Conservation (phyloP, 2,888 invertebrate genomes). For the Tortricodes alternella region DNA sequence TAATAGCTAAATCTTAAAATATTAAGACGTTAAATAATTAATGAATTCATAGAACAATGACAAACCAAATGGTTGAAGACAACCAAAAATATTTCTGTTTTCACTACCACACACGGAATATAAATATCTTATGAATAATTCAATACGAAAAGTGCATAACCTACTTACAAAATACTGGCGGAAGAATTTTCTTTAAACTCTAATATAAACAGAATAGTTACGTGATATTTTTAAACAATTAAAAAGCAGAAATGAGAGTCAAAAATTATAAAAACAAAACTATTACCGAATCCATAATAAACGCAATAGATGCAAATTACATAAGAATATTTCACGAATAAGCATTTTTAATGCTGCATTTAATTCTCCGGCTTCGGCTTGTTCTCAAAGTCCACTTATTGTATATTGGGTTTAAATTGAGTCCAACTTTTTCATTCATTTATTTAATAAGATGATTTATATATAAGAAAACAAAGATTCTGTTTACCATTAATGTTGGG, state of each 20-base stretch:
- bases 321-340: too few relatives aligned
- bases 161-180: conserved; percentile 9
- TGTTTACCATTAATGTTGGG: too few relatives aligned
- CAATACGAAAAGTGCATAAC: conserved; percentile 22
- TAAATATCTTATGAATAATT: conserved; percentile 26
- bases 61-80: neutral
- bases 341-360: too few relatives aligned
- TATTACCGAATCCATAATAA: too few relatives aligned
- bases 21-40: conserved; percentile 1
- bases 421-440: too few relatives aligned
- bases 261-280: neutral
- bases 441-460: too few relatives aligned
- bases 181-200: conserved; percentile 1
- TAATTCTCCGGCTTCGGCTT: too few relatives aligned
- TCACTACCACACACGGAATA: conserved; percentile 13
- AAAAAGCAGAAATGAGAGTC: too few relatives aligned
- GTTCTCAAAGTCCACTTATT: too few relatives aligned
- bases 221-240: neutral
- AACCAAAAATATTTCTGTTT: conserved; percentile 17
- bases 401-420: too few relatives aligned
- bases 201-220: neutral
- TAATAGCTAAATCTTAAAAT: neutral
- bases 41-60: conserved; percentile 9
- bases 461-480: too few relatives aligned
- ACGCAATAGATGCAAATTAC: too few relatives aligned